phyloP scores from a whole-genome alignment of 2,888 invertebrate genomes.

The Drosophila mulleri region DNA sequence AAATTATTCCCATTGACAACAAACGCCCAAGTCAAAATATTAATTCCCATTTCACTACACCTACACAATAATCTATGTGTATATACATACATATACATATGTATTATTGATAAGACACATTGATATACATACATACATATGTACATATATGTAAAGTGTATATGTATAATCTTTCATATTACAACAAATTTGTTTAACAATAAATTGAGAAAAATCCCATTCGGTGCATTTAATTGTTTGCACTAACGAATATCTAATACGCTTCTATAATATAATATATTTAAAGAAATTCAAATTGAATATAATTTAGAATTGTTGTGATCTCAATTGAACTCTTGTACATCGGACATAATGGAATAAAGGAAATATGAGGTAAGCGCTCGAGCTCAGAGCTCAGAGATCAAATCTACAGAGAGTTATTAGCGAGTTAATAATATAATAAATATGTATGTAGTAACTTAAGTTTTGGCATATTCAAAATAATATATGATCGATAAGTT shows the following conservation, averaged over 20 bases:
- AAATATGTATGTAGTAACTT: too few relatives aligned
- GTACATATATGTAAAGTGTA: not conserved
- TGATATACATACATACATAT: not conserved
- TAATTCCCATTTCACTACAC: constrained; percentile 7
- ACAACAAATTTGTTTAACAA: not conserved
- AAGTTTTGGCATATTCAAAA: too few relatives aligned
- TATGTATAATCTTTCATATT: not conserved
- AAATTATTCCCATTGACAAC: constrained; percentile 2
- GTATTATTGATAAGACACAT: not conserved
- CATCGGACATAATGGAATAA: too few relatives aligned
- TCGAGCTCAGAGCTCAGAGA: too few relatives aligned
- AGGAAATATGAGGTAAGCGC: too few relatives aligned
- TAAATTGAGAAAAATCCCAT: not conserved
- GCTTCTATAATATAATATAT: not conserved
- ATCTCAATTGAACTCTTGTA: too few relatives aligned
- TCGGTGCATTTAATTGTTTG: too few relatives aligned
- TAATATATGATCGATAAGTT: too few relatives aligned
- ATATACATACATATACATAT: not conserved
- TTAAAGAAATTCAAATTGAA: not conserved
- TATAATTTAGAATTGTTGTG: too few relatives aligned
- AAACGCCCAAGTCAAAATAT: not conserved
- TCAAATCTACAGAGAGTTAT: too few relatives aligned
- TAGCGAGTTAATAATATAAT: too few relatives aligned
- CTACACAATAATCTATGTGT: constrained; percentile 6
- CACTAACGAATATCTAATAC: not conserved